Conservation (phyloP, 1,140 invertebrate genomes). For the Hyles vespertilio region DNA sequence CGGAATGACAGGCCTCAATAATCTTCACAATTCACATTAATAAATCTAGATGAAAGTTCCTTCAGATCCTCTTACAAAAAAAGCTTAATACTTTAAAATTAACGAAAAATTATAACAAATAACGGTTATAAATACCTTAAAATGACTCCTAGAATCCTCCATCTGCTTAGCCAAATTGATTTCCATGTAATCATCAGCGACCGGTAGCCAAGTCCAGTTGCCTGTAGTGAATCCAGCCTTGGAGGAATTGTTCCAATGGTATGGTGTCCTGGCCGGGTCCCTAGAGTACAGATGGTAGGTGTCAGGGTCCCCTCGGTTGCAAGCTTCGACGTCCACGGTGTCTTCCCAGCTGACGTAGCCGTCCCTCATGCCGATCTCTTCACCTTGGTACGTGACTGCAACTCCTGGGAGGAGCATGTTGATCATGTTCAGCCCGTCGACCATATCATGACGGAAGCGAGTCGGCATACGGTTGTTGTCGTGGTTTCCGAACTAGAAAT, state of each 20-base stretch:
- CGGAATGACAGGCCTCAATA: no score
- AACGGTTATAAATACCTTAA: conserved; percentile 35
- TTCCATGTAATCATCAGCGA: conserved; percentile 75
- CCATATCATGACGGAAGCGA: conserved; percentile 78
- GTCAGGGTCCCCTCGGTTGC: conserved; percentile 45
- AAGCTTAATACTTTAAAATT: no score
- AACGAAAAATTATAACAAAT: no score
- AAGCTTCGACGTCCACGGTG: conserved; percentile 64
- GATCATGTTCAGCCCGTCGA: conserved; percentile 80
- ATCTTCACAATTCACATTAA: no score
- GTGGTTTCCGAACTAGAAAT: conserved; percentile 80
- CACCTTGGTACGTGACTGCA: conserved; percentile 83
- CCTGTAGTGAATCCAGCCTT: conserved; percentile 82
- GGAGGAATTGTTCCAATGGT: conserved; percentile 82
- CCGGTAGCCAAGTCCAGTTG: conserved; percentile 80
- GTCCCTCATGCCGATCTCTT: conserved; percentile 84
- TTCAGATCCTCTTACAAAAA: no score
- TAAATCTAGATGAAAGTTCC: no score
- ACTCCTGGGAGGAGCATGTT: conserved; percentile 82
- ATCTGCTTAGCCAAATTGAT: conserved; percentile 74
- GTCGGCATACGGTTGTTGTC: conserved; percentile 81
- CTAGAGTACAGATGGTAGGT: conserved; percentile 72
- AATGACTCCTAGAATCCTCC: conserved; percentile 46
- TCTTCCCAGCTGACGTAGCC: conserved; percentile 75
- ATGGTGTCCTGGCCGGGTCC: conserved; percentile 85